These are phyloP conservation scores for Sisor rabdophorus DNA, from an alignment of 2,113 vertebrate species.

Conservation along the genomic window DNA sequence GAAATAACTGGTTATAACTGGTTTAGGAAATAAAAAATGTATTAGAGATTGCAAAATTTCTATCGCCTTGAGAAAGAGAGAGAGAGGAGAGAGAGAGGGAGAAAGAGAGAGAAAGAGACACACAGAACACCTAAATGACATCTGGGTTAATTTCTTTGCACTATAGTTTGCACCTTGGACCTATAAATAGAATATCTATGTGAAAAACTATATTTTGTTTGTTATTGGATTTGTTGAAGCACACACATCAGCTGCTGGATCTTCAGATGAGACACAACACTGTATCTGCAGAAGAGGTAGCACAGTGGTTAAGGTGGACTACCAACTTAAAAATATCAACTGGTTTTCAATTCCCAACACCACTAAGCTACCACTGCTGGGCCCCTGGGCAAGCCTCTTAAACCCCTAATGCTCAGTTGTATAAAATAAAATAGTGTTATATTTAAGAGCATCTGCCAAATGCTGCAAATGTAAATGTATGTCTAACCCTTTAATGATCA, in stretches of 20 bases:
- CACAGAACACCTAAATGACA: not conserved
- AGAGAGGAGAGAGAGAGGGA: not conserved
- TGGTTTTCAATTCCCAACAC: too few relatives aligned
- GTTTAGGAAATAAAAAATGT: not conserved
- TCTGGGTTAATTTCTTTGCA: not conserved
- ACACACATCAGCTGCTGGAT: constrained; percentile 3
- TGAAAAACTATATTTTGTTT: not conserved
- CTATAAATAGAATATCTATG: not conserved
- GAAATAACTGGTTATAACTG: too few relatives aligned
- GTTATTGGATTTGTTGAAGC: not conserved
- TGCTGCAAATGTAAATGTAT: constrained; percentile 45
- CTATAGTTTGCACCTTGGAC: not conserved
- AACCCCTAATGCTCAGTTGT: too few relatives aligned
- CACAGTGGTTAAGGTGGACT: too few relatives aligned
- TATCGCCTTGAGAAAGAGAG: not conserved
- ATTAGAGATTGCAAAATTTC: not conserved
- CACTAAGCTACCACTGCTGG: too few relatives aligned
- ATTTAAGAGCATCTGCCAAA: too few relatives aligned
- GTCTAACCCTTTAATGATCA: not conserved
- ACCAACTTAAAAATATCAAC: too few relatives aligned
- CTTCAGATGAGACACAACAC: constrained; percentile 10
- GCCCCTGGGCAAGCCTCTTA: too few relatives aligned
- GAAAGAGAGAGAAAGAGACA: not conserved
- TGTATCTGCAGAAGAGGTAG: too few relatives aligned
- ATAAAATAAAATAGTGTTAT: too few relatives aligned